These are phyloP conservation scores for Enteromius afrohamiltoni DNA, from an alignment of 2,797 vertebrate genomes.

Conservation along the genomic window DNA sequence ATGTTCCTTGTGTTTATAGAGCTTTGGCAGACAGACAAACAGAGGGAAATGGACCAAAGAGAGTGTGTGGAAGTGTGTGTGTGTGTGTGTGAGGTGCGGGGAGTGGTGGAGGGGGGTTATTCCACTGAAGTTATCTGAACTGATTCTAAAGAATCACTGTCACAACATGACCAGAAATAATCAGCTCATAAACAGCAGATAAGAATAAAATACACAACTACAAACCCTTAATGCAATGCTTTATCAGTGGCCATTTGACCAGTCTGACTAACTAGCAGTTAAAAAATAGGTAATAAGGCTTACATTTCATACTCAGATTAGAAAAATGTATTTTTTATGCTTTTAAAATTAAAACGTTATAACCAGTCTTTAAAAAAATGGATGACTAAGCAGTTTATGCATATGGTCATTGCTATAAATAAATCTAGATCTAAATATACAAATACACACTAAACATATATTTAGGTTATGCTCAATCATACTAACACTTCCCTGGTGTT, in stretches of 20 bases:
- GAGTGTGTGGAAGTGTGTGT: not conserved
- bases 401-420: not conserved
- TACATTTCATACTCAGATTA: not conserved
- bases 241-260: not conserved
- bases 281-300: not conserved
- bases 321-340: not conserved
- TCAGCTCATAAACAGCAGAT: not conserved
- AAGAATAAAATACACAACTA: not conserved
- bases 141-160: not conserved
- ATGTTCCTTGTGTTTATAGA: slow-evolving; percentile 40
- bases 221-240: not conserved
- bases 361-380: not conserved
- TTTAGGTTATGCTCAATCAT: not conserved
- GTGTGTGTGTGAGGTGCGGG: not conserved
- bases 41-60: not conserved
- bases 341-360: not conserved
- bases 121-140: slow-evolving; percentile 3
- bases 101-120: not conserved
- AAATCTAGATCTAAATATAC: not conserved
- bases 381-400: not conserved
- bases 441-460: not conserved
- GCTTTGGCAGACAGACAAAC: slow-evolving; percentile 21
- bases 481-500: not conserved
- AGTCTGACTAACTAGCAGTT: not conserved
- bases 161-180: not conserved